A percentile compares a stretch with the other conserved stretches of the same genome.
phyloP scores from a whole-genome alignment of 2,797 vertebrate genomes.

The Danio kyathit region DNA sequence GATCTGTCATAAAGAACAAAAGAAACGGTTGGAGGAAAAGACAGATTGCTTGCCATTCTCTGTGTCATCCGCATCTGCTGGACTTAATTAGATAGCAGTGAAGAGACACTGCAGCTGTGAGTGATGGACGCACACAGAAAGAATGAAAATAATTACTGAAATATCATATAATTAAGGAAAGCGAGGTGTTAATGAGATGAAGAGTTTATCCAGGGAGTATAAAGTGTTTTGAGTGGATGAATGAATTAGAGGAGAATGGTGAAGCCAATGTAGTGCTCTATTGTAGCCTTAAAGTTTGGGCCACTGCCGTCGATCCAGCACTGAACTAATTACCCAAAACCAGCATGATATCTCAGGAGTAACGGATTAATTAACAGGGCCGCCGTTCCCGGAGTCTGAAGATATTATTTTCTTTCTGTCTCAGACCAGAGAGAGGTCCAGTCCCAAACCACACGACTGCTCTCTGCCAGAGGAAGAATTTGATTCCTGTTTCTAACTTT shows the following conservation, averaged over 20 bases:
- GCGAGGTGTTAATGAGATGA: conserved; percentile 28
- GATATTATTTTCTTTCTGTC: conserved; percentile 16
- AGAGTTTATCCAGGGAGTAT: neutral
- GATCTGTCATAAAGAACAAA: conserved; percentile 27
- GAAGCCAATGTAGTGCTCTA: neutral
- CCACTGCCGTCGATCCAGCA: neutral
- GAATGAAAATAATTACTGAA: conserved; percentile 12
- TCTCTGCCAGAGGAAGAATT: conserved; percentile 5
- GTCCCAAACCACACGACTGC: neutral
- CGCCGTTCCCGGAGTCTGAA: neutral
- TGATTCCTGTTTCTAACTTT: conserved; percentile 2
- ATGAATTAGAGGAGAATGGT: conserved; percentile 6
- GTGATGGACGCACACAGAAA: conserved; percentile 2
- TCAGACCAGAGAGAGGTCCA: conserved; percentile 13
- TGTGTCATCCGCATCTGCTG: conserved; percentile 34
- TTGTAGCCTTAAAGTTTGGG: conserved; percentile 13
- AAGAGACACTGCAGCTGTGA: conserved; percentile 29
- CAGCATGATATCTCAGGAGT: conserved; percentile 35
- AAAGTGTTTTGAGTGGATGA: conserved; percentile 6
- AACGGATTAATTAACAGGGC: conserved; percentile 34
- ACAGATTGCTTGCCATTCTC: conserved; percentile 14
- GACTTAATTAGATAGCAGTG: conserved; percentile 39
- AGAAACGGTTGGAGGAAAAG: neutral
- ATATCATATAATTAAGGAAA: conserved; percentile 35
- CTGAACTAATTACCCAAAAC: conserved; percentile 35